Base-by-base conservation (phyloP, 2,113 vertebrate genomes). In the Xiphophorus maculatus region DNA sequence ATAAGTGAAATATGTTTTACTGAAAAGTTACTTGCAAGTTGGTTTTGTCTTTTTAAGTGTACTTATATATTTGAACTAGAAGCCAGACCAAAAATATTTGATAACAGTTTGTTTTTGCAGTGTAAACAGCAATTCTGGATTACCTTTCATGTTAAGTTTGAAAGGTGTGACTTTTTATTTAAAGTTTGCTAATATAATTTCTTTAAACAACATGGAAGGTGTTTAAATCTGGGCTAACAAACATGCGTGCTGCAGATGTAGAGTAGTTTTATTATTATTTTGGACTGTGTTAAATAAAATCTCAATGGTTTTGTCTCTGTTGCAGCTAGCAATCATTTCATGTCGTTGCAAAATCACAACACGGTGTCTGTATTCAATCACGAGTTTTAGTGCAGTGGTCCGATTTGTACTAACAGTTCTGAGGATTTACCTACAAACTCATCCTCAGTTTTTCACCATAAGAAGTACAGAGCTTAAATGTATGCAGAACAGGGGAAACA, bases 401-500 rank as follows among this genome's bases (percentile, higher is more conserved):
- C 17, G 48, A 25, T 51, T 51, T 51, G 15, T 51, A 22, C 19
- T 51, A 51, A 51, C 48, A 51, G 19, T 22, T 51, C 22, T 58
- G 25, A 58, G 51, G 9, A 58, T 10, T 58, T 58, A 54, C 9
- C 51, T 54, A 9, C 2, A 8, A 25, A 22, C 51, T 54, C 44
- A 19, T 48, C 44, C 44, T 48, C 4, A 58, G 51, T 11, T n/a
- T 58, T 58, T 58, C n/a, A 25, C 51, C 51, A 58, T 28, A 28
- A 28, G 51, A 58, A 25, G 19, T 10, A n/a, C 51, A 11, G 51
- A 58, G 22, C 19, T 22, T 58, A 58, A 58, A 58, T 58, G 28
- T 29, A 40, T 51, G 54, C 61, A 13, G 29, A 48, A 83, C 75
- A 42, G 32, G 61, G 32, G 32, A 63, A 28, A 30, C 48, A 71